Base-by-base conservation (phyloP, 1,140 invertebrate genomes). In the Venustaconcha ellipsiformis region DNA sequence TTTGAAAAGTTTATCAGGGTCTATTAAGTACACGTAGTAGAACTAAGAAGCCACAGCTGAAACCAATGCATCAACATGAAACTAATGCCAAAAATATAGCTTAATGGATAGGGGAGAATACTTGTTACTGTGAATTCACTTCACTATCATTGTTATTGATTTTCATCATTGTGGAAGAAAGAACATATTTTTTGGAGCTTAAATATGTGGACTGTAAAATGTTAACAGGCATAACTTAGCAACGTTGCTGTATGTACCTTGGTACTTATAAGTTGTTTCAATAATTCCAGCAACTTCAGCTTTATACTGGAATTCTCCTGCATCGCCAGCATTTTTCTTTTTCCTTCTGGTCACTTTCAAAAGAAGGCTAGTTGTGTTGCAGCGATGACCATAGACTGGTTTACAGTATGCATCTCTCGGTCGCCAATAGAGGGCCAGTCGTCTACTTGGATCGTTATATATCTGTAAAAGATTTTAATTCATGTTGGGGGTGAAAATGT, bases 381-480 rank as follows among this genome's bases (percentile, higher is more conserved):
- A 78, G 64, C 81, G 74, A 60, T 82, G 94, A 0, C 93, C 94
- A 90, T 93, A 94, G 2, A 93, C 91, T 57, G 95, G 93, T 87
- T 97, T 97, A 79, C 94, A 94, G 87, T 92, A 97, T n/a, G 93
- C 91, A 91, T 97, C 96, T n/a, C 94, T 91, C 2, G 95, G 95
- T 83, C 96, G 93, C 87, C 95, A 97, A 58, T 92, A 90, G 6
- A 98, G 84, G 82, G 95, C 94, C 74, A 98, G 84, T 74, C 94
- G 92, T 80, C 93, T 92, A 78, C 94, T 94, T 72, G 91, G 81
- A 76, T 90, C 71, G 17, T 55, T 65, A 72, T 80, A 82, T 14
- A 76, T 64, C 83, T 84, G 37, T 20, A 69, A 37, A 69, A 59
- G 67, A 37, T 37, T 37, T 37, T 37, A 37, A 37, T 37, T 37